Conservation (phyloP, 2,797 vertebrate genomes). For the Squalus acanthias region DNA sequence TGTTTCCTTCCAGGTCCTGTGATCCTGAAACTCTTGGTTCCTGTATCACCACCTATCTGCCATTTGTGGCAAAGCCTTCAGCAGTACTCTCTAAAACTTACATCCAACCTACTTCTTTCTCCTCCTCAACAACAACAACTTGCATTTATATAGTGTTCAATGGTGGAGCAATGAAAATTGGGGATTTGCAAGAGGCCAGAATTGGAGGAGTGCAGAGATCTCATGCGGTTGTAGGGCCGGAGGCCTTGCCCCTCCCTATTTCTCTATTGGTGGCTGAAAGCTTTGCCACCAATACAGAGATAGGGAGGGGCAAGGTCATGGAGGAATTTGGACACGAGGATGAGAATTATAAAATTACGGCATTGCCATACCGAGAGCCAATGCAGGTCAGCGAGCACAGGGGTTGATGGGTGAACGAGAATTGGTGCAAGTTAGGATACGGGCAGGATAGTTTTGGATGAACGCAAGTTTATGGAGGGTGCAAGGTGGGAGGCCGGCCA, state of each 20-base stretch:
- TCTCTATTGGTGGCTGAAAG: too few relatives aligned
- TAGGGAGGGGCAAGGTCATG: not conserved
- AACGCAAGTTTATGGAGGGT: not conserved
- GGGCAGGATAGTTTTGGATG: not conserved
- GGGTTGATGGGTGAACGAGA: not conserved
- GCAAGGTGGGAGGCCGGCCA: not conserved
- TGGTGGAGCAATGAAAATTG: not conserved
- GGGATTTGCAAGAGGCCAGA: not conserved
- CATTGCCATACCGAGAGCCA: not conserved
- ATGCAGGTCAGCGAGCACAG: not conserved
- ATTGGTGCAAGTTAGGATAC: not conserved
- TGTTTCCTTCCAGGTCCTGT: not conserved
- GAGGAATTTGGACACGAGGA: not conserved
- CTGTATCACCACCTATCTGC: not conserved
- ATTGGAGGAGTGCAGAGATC: not conserved
- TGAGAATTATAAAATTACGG: not conserved
- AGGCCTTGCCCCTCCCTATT: too few relatives aligned
- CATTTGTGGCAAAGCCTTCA: not conserved
- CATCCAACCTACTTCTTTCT: not conserved
- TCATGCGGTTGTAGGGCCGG: not conserved
- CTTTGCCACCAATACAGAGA: not conserved
- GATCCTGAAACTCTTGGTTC: not conserved
- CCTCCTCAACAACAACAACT: too few relatives aligned
- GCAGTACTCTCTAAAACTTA: not conserved
- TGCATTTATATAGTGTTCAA: too few relatives aligned